phyloP scores from a whole-genome alignment of 2,888 invertebrate genomes.

The Pseudoips prasinana region DNA sequence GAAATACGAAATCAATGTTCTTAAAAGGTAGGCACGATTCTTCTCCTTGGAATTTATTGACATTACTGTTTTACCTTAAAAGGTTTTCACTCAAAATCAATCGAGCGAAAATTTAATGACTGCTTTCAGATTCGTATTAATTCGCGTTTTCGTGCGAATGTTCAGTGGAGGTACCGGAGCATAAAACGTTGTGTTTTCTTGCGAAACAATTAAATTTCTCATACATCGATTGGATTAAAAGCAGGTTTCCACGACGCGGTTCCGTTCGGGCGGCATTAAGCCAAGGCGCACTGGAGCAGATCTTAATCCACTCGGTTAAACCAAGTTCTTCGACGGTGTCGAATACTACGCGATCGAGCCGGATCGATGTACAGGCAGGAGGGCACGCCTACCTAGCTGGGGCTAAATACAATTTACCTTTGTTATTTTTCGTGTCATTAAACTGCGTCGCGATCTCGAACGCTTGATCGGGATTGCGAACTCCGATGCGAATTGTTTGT shows the following conservation, averaged over 20 bases:
- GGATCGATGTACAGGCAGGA: slow-evolving; percentile 66
- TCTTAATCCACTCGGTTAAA: slow-evolving; percentile 67
- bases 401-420: slow-evolving; percentile 82
- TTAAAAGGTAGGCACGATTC: slow-evolving; percentile 49
- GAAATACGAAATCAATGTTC: slow-evolving; percentile 47
- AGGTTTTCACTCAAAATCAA: slow-evolving; percentile 70
- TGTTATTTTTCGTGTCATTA: slow-evolving; percentile 83
- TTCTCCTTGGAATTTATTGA: slow-evolving; percentile 53
- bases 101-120: slow-evolving; percentile 77
- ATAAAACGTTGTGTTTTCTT: slow-evolving; percentile 65
- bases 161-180: slow-evolving; percentile 55
- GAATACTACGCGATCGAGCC: slow-evolving; percentile 56
- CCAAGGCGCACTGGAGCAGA: slow-evolving; percentile 52
- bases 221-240: slow-evolving; percentile 65
- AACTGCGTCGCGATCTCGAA: slow-evolving; percentile 80
- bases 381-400: slow-evolving; percentile 67
- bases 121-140: slow-evolving; percentile 73
- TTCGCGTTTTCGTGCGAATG: slow-evolving; percentile 60
- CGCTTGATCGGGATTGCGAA: slow-evolving; percentile 78
- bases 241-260: slow-evolving; percentile 48
- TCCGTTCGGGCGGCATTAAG: slow-evolving; percentile 49
- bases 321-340: slow-evolving; percentile 58
- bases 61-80: slow-evolving; percentile 68
- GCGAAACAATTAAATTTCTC: slow-evolving; percentile 77
- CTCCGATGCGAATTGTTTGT: slow-evolving; percentile 80